phyloP scores from a whole-genome alignment of 1,140 invertebrate genomes.

The Zaprionus kolodkinae region DNA sequence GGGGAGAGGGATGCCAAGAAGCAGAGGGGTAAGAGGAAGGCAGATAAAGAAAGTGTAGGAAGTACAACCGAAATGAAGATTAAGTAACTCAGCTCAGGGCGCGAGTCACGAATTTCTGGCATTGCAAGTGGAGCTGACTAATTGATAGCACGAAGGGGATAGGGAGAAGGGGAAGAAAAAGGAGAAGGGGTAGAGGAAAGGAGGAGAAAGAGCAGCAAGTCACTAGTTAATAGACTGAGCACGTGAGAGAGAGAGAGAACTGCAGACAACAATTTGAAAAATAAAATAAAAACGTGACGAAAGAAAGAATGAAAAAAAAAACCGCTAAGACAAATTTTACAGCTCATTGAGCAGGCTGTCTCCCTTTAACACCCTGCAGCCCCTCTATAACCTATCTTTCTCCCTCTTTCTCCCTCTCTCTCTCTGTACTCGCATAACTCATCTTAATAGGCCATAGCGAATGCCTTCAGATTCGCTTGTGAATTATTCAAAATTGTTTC shows the following conservation, averaged over 20 bases:
- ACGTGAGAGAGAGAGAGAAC: too few relatives aligned
- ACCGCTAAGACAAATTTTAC: too few relatives aligned
- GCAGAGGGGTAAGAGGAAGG: background rate
- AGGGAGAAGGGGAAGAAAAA: background rate
- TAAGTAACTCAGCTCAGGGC: background rate
- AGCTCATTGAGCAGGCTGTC: too few relatives aligned
- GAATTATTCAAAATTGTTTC: constrained; percentile 24
- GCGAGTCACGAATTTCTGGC: background rate
- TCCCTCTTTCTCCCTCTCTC: too few relatives aligned
- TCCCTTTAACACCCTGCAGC: background rate
- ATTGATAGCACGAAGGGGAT: background rate
- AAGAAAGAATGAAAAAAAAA: too few relatives aligned
- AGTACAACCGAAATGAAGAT: background rate
- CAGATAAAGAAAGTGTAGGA: too few relatives aligned
- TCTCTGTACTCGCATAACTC: background rate
- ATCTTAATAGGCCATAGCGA: background rate
- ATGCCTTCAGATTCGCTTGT: background rate
- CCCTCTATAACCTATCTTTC: too few relatives aligned
- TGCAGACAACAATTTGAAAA: too few relatives aligned
- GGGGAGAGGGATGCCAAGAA: background rate
- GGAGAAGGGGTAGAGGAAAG: too few relatives aligned
- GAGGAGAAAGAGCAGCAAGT: background rate
- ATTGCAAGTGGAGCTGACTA: background rate
- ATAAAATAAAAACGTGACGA: too few relatives aligned
- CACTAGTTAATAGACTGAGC: too few relatives aligned